These are phyloP conservation scores for Poecilia velifera DNA, from an alignment of 2,797 vertebrate genomes.

Conservation along the genomic window DNA sequence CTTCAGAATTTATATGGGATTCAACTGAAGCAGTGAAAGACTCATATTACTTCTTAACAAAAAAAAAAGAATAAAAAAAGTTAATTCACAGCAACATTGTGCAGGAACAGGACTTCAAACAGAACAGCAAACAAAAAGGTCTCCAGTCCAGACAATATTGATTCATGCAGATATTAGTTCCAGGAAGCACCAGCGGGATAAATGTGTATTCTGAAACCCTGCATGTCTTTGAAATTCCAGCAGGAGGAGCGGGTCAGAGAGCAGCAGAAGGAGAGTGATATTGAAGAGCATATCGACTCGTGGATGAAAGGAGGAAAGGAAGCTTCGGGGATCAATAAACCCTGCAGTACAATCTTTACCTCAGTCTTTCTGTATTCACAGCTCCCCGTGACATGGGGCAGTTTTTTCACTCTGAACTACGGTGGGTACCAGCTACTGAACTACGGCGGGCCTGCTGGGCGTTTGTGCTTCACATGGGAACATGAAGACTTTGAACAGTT, in stretches of 20 bases:
- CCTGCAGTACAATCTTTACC: constrained; percentile 29
- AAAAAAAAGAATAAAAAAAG: not conserved
- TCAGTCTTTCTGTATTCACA: constrained; percentile 14
- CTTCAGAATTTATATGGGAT: constrained; percentile 2
- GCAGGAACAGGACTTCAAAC: constrained; percentile 41
- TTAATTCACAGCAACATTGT: constrained; percentile 31
- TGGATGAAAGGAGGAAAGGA: constrained; percentile 28
- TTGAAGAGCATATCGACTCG: constrained; percentile 38
- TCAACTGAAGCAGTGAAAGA: constrained; percentile 1
- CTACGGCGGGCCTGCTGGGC: not conserved
- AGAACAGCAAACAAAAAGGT: constrained; percentile 4
- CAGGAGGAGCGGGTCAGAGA: constrained; percentile 41
- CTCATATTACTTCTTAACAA: constrained; percentile 12
- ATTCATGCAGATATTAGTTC: constrained; percentile 34
- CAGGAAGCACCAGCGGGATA: constrained; percentile 53
- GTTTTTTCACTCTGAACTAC: constrained; percentile 16
- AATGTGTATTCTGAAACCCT: constrained; percentile 9
- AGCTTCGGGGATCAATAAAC: constrained; percentile 48
- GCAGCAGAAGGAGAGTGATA: constrained; percentile 33
- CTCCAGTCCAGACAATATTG: constrained; percentile 38
- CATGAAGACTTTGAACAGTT: constrained; percentile 12
- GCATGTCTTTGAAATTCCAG: constrained; percentile 15
- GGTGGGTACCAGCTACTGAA: constrained; percentile 6
- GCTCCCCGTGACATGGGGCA: not conserved
- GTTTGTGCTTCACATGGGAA: constrained; percentile 13